Conservation (phyloP, 2,888 invertebrate genomes). For the Hydropsyche betteni region DNA sequence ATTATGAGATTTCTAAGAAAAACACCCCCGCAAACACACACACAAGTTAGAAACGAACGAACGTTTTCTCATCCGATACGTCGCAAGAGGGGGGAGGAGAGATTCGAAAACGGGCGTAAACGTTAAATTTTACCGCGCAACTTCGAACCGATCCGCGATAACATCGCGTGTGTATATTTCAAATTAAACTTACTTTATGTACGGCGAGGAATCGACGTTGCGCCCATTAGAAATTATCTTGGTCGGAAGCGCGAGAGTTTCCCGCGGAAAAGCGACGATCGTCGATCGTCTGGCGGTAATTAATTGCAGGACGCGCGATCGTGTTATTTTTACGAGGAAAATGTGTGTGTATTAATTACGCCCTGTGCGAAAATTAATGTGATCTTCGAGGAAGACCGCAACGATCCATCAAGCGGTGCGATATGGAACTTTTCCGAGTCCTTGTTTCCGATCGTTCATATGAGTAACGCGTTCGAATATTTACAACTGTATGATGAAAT, state of each 20-base stretch:
- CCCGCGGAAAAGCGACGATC: no score
- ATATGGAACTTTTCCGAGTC: no score
- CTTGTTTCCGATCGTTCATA: no score
- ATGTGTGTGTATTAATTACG: no score
- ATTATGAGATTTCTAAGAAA: slow-evolving; percentile 31
- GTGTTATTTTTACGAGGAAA: no score
- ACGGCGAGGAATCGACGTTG: slow-evolving; percentile 21
- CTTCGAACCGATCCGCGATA: slow-evolving; percentile 7
- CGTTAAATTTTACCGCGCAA: slow-evolving; percentile 23
- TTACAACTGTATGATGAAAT: no score
- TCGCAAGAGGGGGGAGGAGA: background rate
- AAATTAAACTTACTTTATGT: slow-evolving; percentile 19
- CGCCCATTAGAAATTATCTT: slow-evolving; percentile 10
- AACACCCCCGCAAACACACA: slow-evolving; percentile 3
- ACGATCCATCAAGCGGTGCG: no score
- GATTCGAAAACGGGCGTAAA: slow-evolving; percentile 18
- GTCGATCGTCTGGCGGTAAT: no score
- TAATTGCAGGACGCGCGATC: no score
- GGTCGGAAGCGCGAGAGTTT: background rate
- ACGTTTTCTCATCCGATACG: slow-evolving; percentile 12
- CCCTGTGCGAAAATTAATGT: no score
- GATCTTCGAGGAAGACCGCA: no score
- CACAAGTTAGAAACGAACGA: slow-evolving; percentile 1
- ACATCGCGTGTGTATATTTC: slow-evolving; percentile 24
- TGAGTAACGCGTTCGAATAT: no score